phyloP scores from a whole-genome alignment of 64 coral and sea anemone genomes.

The Pocillopora verrucosa region DNA sequence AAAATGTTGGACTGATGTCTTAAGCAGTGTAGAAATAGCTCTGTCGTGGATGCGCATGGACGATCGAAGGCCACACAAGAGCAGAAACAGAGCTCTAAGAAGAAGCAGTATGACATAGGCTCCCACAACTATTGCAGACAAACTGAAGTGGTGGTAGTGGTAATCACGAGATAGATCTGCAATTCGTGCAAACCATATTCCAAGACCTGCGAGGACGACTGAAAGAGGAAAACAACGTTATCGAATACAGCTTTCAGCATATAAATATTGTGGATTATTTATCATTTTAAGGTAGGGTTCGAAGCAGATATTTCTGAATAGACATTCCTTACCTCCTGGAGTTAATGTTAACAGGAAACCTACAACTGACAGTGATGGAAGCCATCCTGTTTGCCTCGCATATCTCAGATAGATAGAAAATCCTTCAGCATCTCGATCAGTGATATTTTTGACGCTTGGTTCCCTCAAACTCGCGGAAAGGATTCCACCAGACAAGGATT shows the following conservation, averaged over 20 bases:
- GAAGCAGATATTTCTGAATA: background rate
- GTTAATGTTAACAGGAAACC: background rate
- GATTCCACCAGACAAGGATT: too few relatives aligned
- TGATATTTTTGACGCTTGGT: background rate
- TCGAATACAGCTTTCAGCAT: too few relatives aligned
- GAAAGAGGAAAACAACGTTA: background rate
- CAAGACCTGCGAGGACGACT: constrained; percentile 37
- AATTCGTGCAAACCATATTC: constrained; percentile 57
- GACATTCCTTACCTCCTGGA: constrained; percentile 3
- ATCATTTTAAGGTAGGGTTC: background rate
- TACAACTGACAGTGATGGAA: background rate
- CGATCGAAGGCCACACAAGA: constrained; percentile 39
- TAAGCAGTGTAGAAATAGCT: constrained; percentile 49
- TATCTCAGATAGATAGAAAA: constrained; percentile 5
- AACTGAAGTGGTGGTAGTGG: constrained; percentile 35
- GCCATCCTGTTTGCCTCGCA: background rate
- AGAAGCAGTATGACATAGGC: constrained; percentile 37
- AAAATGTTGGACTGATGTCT: constrained; percentile 41
- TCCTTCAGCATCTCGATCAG: background rate
- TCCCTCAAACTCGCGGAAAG: too few relatives aligned
- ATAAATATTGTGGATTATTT: background rate
- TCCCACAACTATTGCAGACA: constrained; percentile 10
- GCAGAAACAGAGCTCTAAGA: constrained; percentile 29
- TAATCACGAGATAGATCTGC: constrained; percentile 34
- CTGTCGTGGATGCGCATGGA: constrained; percentile 52